These are phyloP conservation scores for Melanotaenia boesemani DNA, from an alignment of 2,797 vertebrate genomes.

Conservation along the genomic window DNA sequence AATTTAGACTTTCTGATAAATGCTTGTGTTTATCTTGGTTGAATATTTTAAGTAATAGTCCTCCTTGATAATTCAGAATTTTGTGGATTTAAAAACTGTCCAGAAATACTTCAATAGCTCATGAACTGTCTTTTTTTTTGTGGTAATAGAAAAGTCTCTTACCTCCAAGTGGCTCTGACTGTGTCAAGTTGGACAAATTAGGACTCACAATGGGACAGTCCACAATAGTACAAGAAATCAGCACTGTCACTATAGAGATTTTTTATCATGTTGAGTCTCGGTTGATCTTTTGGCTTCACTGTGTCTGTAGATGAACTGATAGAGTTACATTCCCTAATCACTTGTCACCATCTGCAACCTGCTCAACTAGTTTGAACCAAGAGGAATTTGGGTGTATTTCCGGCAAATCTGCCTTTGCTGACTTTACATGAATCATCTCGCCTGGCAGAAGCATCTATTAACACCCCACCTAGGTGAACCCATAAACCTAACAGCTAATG, in stretches of 20 bases:
- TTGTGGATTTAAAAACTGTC: neutral
- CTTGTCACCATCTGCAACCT: constrained; percentile 76
- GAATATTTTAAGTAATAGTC: neutral
- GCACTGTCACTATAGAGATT: neutral
- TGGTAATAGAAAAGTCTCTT: neutral
- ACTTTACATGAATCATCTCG: neutral
- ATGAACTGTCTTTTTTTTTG: neutral
- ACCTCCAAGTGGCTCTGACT: neutral
- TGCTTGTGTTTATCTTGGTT: neutral
- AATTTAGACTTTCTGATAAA: neutral
- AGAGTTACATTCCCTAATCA: constrained; percentile 71
- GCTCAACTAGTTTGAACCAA: constrained; percentile 74
- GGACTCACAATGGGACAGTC: neutral
- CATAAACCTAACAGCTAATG: neutral
- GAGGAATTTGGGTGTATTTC: constrained; percentile 54
- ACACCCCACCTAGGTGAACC: neutral
- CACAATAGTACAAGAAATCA: neutral
- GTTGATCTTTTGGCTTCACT: neutral
- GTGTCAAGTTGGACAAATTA: neutral
- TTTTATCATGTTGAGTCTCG: neutral
- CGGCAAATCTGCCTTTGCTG: constrained; percentile 34
- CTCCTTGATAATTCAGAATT: neutral
- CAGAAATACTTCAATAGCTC: neutral
- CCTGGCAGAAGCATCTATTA: neutral
- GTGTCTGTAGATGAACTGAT: constrained; percentile 40